Conservation (phyloP, 2,888 invertebrate species). For the Drosophila ustulata region DNA sequence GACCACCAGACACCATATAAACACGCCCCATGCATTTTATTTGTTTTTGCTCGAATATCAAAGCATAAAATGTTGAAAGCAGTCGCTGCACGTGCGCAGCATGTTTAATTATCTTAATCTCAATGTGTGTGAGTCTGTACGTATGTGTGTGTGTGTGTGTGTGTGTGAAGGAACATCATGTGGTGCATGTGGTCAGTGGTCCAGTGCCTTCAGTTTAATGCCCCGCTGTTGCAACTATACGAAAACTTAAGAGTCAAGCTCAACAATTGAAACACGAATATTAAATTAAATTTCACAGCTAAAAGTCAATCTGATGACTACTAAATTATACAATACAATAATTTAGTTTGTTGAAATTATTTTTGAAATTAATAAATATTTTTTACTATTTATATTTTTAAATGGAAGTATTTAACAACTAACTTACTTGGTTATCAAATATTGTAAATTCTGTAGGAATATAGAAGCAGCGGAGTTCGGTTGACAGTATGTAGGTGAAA, state of each 20-base stretch:
- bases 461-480: too few relatives aligned
- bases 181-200: conserved; percentile 56
- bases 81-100: conserved; percentile 77
- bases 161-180: conserved; percentile 49
- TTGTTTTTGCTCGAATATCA: conserved; percentile 60
- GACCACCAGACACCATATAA: conserved; percentile 36
- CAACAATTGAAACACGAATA: conserved; percentile 20
- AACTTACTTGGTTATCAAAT: too few relatives aligned
- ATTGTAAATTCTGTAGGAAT: too few relatives aligned
- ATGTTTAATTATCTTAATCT: conserved; percentile 70
- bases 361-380: too few relatives aligned
- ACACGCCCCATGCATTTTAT: conserved; percentile 65
- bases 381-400: too few relatives aligned
- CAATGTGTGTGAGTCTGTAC: conserved; percentile 16
- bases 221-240: conserved; percentile 4
- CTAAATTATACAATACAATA: too few relatives aligned
- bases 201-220: conserved; percentile 20
- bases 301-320: too few relatives aligned
- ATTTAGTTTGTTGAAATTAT: too few relatives aligned
- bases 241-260: conserved; percentile 18
- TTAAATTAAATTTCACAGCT: conserved; percentile 21
- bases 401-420: too few relatives aligned
- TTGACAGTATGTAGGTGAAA: background rate
- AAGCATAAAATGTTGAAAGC: conserved; percentile 74
- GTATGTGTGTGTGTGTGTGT: conserved; percentile 15